Conservation (phyloP, 64 coral and sea anemone genomes). For the Acropora tenuis region DNA sequence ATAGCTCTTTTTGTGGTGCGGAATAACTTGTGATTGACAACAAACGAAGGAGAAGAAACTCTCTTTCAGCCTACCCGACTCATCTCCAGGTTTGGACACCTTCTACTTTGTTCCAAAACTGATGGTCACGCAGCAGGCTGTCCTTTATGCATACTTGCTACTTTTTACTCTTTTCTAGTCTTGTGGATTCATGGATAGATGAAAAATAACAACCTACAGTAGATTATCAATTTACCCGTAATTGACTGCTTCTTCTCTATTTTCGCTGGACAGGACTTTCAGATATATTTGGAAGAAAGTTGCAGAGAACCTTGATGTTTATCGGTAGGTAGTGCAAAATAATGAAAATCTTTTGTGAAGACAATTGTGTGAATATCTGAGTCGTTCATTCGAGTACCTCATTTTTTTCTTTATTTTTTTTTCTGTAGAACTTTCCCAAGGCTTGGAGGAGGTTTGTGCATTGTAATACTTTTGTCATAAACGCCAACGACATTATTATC, state of each 20-base stretch:
- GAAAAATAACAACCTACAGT: too few species aligned
- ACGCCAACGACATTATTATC: background rate
- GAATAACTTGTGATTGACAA: too few species aligned
- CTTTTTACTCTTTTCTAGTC: too few species aligned
- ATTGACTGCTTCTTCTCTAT: background rate
- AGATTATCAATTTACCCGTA: background rate
- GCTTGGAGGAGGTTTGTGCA: constrained; percentile 84
- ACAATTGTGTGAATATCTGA: background rate
- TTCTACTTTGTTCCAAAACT: too few species aligned
- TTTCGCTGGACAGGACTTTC: constrained; percentile 82
- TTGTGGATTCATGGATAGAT: too few species aligned
- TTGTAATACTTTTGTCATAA: background rate
- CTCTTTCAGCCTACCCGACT: too few species aligned
- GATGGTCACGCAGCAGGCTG: too few species aligned
- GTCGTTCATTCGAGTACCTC: background rate
- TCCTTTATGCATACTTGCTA: too few species aligned
- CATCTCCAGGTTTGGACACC: too few species aligned
- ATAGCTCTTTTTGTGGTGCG: too few species aligned
- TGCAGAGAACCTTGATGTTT: constrained; percentile 83
- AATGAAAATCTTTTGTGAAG: background rate
- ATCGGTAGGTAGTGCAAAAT: constrained; percentile 52
- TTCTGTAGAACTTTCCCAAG: constrained; percentile 84
- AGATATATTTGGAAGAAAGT: constrained; percentile 90
- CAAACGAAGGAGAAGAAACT: too few species aligned
- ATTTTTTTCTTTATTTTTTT: background rate